Base-by-base conservation (phyloP, 2,888 invertebrate species). In the Hemicrepidius hirtus region DNA sequence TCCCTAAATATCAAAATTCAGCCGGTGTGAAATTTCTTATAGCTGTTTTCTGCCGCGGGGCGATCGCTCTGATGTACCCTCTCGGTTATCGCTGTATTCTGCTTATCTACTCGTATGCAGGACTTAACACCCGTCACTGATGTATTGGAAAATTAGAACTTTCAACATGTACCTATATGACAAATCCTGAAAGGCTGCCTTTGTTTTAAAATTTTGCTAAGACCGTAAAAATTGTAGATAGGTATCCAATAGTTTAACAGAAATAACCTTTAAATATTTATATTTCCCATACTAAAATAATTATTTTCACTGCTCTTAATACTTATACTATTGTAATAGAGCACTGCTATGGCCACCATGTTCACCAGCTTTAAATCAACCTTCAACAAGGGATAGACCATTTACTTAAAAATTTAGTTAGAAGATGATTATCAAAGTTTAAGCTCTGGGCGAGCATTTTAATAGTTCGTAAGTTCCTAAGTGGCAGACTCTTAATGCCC, bases 1-100 rank as follows among this genome's bases (percentile, higher is more conserved):
- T 83, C 84, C 84, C 84, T 84, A 85, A 85, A 85, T 85, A 84
- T 85, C 82, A 84, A 84, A 84, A 85, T 84, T 83, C 86, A 86
- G 79, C 81, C 79, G 83, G 85, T 85, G 86, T 86, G 85, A 86
- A 81, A 80, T 80, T 81, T 80, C 80, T 78, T 78, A 79, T 79
- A 79, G 74, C 73, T 68, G 76, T 75, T 76, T 76, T 76, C 69
- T 64, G 73, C 75, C 67, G 68, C 63, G 62, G 68, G 75, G 66
- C 49, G 40, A 55, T 49, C 41, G 37, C 63, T 65, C 68, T 50
- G 74, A 71, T 72, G 74, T 69, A 66, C 73, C 68, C 68, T 75
- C 75, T 75, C 74, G 78, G 77, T 80, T 77, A 78, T 75, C 60
- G 59, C 70, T 69, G 66, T 68, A 50, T 55, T 60, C 69, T 69